These are phyloP conservation scores for Keiferia lycopersicella DNA, from an alignment of 2,888 invertebrate species.

Conservation along the genomic window DNA sequence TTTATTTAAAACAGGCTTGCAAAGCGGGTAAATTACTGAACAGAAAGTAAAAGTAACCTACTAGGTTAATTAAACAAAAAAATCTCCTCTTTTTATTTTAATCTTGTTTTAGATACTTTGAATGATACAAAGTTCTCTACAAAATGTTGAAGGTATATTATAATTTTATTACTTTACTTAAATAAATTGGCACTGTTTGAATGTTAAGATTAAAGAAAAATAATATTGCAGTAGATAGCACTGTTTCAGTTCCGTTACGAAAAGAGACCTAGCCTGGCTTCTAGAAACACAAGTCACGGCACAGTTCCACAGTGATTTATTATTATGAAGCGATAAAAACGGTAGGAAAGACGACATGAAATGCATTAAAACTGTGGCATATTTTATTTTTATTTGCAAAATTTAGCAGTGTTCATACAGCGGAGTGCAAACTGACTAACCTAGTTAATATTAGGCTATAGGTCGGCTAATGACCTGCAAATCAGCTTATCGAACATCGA, in stretches of 20 bases:
- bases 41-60: too few species aligned
- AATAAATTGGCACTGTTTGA: background rate
- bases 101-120: too few species aligned
- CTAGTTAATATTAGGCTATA: background rate
- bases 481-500: background rate
- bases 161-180: too few species aligned
- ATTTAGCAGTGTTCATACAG: background rate
- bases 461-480: background rate
- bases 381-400: constrained; percentile 17
- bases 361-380: constrained; percentile 17
- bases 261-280: background rate
- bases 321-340: constrained; percentile 28
- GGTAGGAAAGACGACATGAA: constrained; percentile 13
- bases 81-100: too few species aligned
- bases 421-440: background rate
- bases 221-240: background rate
- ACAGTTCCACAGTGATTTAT: constrained; percentile 26
- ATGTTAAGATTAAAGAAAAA: background rate
- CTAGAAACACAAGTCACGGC: constrained; percentile 20
- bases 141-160: too few species aligned
- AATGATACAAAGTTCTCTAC: too few species aligned
- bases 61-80: too few species aligned
- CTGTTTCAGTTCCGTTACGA: constrained; percentile 1
- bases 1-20: too few species aligned
- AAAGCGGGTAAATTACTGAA: too few species aligned